Evolutionary conservation across 2,113 vertebrate species (phyloP).

Genomic region (Phocoena phocoena): DNA sequence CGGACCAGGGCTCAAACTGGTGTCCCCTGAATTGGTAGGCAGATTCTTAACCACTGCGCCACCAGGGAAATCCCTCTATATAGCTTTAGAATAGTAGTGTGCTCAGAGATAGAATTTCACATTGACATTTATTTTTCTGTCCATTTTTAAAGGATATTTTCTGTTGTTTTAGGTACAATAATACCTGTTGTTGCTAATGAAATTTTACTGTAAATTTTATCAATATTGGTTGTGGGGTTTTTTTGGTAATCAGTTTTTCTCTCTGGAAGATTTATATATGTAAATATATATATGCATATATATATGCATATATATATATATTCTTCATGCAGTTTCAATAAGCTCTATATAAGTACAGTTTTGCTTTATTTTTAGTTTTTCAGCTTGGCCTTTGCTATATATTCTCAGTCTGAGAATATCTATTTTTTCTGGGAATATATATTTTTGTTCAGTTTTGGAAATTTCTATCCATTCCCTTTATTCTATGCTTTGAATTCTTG

Average conservation of each 20-base stretch:
- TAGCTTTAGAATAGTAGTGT: not conserved
- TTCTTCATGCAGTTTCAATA: not conserved
- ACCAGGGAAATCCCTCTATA: no score
- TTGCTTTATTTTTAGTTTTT: constrained; percentile 6
- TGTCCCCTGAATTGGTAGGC: no score
- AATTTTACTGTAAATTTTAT: not conserved
- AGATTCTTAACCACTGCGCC: no score
- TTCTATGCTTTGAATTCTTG: not conserved
- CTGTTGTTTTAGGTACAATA: not conserved
- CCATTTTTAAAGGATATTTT: not conserved
- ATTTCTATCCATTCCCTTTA: not conserved
- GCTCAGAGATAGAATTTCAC: not conserved
- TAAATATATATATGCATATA: not conserved
- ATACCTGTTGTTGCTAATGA: not conserved
- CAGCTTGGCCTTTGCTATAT: not conserved
- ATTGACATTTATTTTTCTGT: not conserved
- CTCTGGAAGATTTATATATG: not conserved
- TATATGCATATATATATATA: no score
- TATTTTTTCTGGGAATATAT: not conserved
- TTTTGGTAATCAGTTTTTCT: not conserved
- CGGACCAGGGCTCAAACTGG: no score
- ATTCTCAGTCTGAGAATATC: not conserved
- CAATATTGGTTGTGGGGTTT: not conserved
- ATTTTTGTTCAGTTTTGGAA: constrained; percentile 29
- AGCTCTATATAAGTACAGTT: not conserved